A percentile compares a stretch with the other conserved stretches of the same genome.
phyloP scores from a whole-genome alignment of 2,797 vertebrate genomes.

The Avahi laniger region DNA sequence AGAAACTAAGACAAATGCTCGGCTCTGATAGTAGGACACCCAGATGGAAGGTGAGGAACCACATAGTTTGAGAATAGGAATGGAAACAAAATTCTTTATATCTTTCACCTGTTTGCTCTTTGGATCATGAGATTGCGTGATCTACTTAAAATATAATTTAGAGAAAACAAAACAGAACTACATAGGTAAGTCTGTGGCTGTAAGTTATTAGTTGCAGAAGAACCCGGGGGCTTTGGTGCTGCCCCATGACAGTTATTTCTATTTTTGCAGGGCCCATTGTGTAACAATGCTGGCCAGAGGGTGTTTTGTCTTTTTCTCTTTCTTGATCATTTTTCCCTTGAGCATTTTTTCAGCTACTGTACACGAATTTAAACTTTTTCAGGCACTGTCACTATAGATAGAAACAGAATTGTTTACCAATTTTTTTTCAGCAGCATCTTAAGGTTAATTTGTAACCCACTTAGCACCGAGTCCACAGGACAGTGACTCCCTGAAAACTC shows the following conservation, averaged over 20 bases:
- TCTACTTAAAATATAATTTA: background rate
- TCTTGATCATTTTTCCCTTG: background rate
- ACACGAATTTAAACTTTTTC: background rate
- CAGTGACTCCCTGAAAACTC: background rate
- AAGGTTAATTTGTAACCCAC: background rate
- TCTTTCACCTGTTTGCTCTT: background rate
- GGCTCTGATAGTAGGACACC: background rate
- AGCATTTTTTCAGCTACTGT: background rate
- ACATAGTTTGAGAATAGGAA: accelerated
- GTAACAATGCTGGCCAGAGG: background rate
- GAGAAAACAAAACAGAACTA: background rate
- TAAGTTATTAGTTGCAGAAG: background rate
- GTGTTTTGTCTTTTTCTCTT: background rate
- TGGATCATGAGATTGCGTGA: background rate
- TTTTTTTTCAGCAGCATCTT: background rate
- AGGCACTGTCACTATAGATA: background rate
- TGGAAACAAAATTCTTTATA: background rate
- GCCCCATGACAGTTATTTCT: background rate
- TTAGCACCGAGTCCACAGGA: background rate
- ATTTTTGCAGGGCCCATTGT: background rate
- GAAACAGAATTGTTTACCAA: background rate
- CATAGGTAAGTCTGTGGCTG: background rate
- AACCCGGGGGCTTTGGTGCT: background rate
- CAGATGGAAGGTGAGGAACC: background rate
- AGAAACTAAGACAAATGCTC: background rate